Evolutionary conservation across 2,888 invertebrate species (phyloP).

Genomic region (Trichogramma dendrolimi): DNA sequence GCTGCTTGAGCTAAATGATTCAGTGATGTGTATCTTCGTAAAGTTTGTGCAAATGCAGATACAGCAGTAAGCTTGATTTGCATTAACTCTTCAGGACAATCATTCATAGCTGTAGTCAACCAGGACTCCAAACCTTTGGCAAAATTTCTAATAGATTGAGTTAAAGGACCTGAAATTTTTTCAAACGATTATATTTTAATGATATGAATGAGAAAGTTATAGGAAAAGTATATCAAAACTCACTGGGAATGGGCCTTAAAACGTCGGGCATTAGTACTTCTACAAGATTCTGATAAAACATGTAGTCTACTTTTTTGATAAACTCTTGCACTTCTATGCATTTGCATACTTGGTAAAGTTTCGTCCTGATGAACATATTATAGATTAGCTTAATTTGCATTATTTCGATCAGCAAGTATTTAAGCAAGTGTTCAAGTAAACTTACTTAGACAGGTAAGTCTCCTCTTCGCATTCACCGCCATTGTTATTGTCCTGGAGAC

Average conservation of each 20-base stretch:
- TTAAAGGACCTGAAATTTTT: slow-evolving; percentile 64
- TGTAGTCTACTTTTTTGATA: slow-evolving; percentile 79
- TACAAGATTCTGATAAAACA: slow-evolving; percentile 93
- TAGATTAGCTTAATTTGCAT: not conserved
- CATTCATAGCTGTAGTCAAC: slow-evolving; percentile 75
- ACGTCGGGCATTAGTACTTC: slow-evolving; percentile 96
- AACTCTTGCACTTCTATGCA: slow-evolving; percentile 72
- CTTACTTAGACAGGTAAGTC: slow-evolving; percentile 69
- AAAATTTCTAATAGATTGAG: slow-evolving; percentile 88
- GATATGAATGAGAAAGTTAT: slow-evolving; percentile 4
- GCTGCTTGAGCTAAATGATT: slow-evolving; percentile 97
- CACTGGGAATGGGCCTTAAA: slow-evolving; percentile 86
- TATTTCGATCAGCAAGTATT: slow-evolving; percentile 42
- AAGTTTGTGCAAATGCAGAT: slow-evolving; percentile 87
- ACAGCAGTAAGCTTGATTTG: slow-evolving; percentile 79
- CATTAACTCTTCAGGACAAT: slow-evolving; percentile 76
- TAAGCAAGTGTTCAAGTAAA: slow-evolving; percentile 46
- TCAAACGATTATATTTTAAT: slow-evolving; percentile 1
- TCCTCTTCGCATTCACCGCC: slow-evolving; percentile 74
- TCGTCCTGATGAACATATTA: slow-evolving; percentile 53
- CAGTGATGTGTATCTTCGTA: slow-evolving; percentile 92
- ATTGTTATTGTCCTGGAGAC: slow-evolving; percentile 71
- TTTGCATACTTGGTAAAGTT: slow-evolving; percentile 66
- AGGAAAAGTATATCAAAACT: slow-evolving; percentile 34
- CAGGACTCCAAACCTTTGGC: slow-evolving; percentile 90